Evolutionary conservation across 2,797 vertebrate genomes (phyloP).

Genomic region (Pterois miles): DNA sequence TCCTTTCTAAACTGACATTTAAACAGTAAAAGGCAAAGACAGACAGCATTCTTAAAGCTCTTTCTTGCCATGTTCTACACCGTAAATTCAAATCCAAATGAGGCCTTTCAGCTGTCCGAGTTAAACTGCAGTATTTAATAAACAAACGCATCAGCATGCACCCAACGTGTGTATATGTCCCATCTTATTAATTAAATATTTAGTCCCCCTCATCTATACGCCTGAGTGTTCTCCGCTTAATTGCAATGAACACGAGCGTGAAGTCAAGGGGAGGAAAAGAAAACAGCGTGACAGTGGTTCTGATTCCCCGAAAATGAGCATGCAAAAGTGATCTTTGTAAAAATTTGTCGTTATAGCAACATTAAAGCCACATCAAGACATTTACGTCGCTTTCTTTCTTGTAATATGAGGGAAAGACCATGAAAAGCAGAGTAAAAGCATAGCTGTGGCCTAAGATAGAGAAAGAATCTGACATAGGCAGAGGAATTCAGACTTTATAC

Average conservation of each 20-base stretch:
- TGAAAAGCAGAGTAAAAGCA: neutral
- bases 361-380: neutral
- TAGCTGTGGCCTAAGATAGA: neutral
- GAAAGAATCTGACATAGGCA: neutral
- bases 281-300: conserved; percentile 83
- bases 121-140: conserved; percentile 51
- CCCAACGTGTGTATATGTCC: conserved; percentile 68
- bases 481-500: neutral
- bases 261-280: conserved; percentile 77
- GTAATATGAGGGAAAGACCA: neutral
- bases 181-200: conserved; percentile 85
- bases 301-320: conserved; percentile 30
- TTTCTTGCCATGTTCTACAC: neutral
- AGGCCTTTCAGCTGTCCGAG: conserved; percentile 40
- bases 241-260: conserved; percentile 85
- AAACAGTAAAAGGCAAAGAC: conserved; percentile 21
- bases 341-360: neutral
- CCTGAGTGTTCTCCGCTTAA: conserved; percentile 82
- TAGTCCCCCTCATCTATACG: conserved; percentile 81
- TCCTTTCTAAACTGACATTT: conserved; percentile 22
- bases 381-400: neutral
- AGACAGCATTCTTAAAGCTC: neutral
- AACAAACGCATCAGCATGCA: conserved; percentile 76
- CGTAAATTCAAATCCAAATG: conserved; percentile 37
- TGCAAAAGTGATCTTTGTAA: conserved; percentile 3